phyloP scores from a whole-genome alignment of 30 jellyfish, hydroid and myxozoan genomes.

The Chironex yamaguchii region DNA sequence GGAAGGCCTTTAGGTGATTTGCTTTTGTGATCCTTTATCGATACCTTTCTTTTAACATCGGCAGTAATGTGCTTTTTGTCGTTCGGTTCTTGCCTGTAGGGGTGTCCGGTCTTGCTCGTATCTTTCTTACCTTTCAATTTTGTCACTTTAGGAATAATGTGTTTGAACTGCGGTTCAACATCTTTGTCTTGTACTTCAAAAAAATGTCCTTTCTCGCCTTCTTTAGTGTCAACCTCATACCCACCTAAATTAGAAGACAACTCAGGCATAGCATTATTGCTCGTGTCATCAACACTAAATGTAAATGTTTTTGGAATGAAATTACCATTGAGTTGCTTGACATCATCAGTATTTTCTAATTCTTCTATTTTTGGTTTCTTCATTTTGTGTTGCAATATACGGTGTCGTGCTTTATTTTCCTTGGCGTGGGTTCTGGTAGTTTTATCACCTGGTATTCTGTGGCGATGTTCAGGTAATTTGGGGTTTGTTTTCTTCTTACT shows the following conservation, averaged over 20 bases:
- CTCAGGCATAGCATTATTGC: neutral
- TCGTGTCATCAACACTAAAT: conserved; percentile 14
- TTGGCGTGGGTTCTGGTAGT: neutral
- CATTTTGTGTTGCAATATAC: neutral
- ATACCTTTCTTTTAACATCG: no score
- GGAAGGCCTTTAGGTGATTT: no score
- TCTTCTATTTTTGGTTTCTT: neutral
- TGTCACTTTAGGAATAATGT: neutral
- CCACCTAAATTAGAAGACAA: neutral
- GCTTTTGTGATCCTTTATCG: no score
- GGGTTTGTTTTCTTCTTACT: neutral
- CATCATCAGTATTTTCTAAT: neutral
- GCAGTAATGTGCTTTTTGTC: no score
- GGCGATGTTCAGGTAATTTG: no score
- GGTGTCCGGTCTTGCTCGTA: no score
- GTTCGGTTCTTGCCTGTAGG: no score
- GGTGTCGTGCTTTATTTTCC: neutral
- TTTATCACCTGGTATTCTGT: no score
- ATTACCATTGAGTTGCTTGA: neutral
- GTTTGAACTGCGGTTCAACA: neutral
- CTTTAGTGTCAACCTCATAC: neutral
- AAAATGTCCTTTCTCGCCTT: neutral
- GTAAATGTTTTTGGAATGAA: conserved; percentile 23
- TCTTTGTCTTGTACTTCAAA: neutral
- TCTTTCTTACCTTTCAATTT: no score